A percentile compares a stretch with the other conserved stretches of the same genome.
These are phyloP conservation scores for Urocyon cinereoargenteus DNA, from an alignment of 2,797 vertebrate genomes.

Conservation along the genomic window DNA sequence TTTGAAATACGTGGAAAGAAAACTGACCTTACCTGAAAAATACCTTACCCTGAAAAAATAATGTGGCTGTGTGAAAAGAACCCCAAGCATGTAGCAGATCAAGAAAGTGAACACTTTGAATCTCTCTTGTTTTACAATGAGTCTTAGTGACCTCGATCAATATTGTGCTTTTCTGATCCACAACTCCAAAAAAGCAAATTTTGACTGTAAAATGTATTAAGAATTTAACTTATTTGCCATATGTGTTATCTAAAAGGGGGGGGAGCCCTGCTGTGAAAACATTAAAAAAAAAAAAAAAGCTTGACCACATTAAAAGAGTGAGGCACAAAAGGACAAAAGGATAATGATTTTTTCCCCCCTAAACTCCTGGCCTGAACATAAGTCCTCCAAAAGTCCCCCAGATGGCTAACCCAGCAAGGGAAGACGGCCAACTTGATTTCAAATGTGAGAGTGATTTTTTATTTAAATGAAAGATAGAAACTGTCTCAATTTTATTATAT, in stretches of 20 bases:
- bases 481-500: conserved; percentile 88
- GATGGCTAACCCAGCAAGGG: conserved; percentile 86
- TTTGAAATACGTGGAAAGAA: conserved; percentile 80
- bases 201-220: conserved; percentile 87
- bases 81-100: conserved; percentile 59
- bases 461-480: conserved; percentile 88
- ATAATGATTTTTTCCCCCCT: conserved; percentile 66
- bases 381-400: conserved; percentile 84
- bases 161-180: conserved; percentile 81
- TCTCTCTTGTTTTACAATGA: conserved; percentile 84
- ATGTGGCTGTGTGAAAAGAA: conserved; percentile 74
- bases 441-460: conserved; percentile 88
- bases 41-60: conserved; percentile 81
- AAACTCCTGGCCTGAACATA: conserved; percentile 77
- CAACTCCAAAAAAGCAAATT: conserved; percentile 77
- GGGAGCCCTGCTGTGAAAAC: conserved; percentile 79
- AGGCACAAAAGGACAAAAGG: conserved; percentile 80
- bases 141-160: conserved; percentile 81
- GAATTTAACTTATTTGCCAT: conserved; percentile 81
- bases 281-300: conserved; percentile 74
- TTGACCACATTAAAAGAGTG: conserved; percentile 78
- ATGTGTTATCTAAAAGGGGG: conserved; percentile 65
- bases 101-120: conserved; percentile 83
- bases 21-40: conserved; percentile 84
- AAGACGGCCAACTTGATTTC: conserved; percentile 87